Evolutionary conservation across 2,113 vertebrate species (phyloP), one percentile per base, ranked within the genome.

Genomic region (Forbesichthys agassizii): DNA sequence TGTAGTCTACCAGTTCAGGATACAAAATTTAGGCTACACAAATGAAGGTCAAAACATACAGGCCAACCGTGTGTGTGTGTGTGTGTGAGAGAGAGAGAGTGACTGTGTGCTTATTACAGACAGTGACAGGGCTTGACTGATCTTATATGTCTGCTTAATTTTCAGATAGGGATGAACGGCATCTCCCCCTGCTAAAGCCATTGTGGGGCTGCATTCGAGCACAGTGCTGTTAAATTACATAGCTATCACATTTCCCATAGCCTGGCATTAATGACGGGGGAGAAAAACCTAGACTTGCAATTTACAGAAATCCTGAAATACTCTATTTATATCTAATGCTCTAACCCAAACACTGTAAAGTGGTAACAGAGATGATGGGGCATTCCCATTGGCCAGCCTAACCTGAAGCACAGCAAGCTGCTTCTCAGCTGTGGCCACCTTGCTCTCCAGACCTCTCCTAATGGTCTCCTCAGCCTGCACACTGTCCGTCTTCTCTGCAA

Each of bases 361-460:
- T 51, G 20, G 69, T 46, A 61, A 72, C 3, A 48, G 55, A 69
- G 18, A 48, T 20, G 18, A 73, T 70, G 65, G 20, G 1, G 46
- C 3, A 36, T 33, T 68, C 69, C 64, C 53, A 68, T 18, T 48
- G 33, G 53, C 6, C 11, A 48, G 10, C 48, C 88, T 56, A 53
- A 93, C 97, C 95, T 98, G 95, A 46, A 95, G 72, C 88, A 94
- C 84, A 36, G 92, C 75, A 0, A 96, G 81, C 75, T 96, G 95
- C 79, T 95, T 95, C 88, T 98, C 96, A 0, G 88, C 88, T 1
- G 90, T 78, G 0, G 61, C 75, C 0, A 89, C 86, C 78, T 96
- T 97, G 54, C 91, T 80, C 80, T 98, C 96, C 88, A 96, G 89
- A 46, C 78, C 83, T 85, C 94, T 97, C 80, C 84, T 95, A 75